Conservation (phyloP, 2,797 vertebrate species). For the Dendrocincla tyrannina region DNA sequence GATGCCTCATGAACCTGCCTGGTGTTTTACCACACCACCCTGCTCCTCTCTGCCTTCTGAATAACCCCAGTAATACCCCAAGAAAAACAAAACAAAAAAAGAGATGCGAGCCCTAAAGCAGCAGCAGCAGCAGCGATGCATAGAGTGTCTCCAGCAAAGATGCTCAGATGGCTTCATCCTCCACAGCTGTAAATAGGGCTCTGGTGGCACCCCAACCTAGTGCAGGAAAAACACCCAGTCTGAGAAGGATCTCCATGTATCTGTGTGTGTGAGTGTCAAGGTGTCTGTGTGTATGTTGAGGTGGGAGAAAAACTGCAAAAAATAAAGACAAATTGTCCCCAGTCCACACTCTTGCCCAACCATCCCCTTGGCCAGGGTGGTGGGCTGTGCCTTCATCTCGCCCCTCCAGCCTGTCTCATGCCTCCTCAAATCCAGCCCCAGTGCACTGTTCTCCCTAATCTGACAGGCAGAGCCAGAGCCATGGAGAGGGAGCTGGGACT, state of each 20-base stretch:
- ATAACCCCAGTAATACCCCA: not conserved
- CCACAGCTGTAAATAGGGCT: not conserved
- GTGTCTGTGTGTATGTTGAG: not conserved
- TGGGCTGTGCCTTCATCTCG: not conserved
- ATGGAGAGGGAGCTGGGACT: not conserved
- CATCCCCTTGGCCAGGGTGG: not conserved
- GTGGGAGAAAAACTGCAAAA: not conserved
- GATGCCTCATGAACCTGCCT: not conserved
- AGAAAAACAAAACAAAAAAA: not conserved
- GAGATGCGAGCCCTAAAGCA: not conserved
- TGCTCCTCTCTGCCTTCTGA: not conserved
- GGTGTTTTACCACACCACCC: not conserved
- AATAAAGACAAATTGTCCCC: not conserved
- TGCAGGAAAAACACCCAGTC: not conserved
- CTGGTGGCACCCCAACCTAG: not conserved
- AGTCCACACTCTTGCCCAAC: accelerated
- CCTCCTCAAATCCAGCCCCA: not conserved
- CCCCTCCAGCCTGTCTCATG: not conserved
- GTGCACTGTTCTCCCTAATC: not conserved
- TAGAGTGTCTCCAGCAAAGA: not conserved
- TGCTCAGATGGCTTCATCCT: not conserved
- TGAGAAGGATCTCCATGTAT: not conserved
- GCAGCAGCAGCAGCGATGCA: not conserved
- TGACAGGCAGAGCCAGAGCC: accelerated
- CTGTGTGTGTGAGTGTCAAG: not conserved